Evolutionary conservation across 2,888 invertebrate genomes (phyloP).

Genomic region (Beris morrisii): DNA sequence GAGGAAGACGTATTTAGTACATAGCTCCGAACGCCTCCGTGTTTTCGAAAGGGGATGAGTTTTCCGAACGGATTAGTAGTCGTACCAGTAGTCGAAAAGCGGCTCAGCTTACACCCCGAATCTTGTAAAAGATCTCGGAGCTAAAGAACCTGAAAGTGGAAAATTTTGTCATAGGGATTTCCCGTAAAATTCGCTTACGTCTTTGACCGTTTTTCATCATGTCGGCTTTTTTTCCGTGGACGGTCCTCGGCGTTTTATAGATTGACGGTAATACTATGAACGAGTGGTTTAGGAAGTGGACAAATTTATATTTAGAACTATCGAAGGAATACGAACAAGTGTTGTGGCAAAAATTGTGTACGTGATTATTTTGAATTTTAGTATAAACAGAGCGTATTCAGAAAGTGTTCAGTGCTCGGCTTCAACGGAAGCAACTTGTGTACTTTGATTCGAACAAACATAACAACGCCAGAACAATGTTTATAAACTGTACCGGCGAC

Average conservation of each 20-base stretch:
- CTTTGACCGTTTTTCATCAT: not conserved
- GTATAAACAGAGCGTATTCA: slow-evolving; percentile 21
- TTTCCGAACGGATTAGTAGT: slow-evolving; percentile 19
- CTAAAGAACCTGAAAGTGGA: slow-evolving; percentile 29
- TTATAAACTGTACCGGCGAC: slow-evolving; percentile 35
- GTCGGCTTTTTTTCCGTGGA: slow-evolving; percentile 5
- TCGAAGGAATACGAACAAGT: slow-evolving; percentile 26
- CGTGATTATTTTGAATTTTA: slow-evolving; percentile 4
- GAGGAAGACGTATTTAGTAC: slow-evolving; percentile 19
- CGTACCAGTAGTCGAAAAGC: slow-evolving; percentile 16
- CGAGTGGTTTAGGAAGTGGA: slow-evolving; percentile 33
- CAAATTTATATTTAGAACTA: slow-evolving; percentile 28
- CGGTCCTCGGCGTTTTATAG: slow-evolving; percentile 1
- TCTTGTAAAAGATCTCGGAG: not conserved
- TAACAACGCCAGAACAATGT: slow-evolving; percentile 33
- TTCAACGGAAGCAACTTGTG: not conserved
- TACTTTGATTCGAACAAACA: not conserved
- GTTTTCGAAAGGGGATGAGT: slow-evolving; percentile 11
- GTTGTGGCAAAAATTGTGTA: not conserved
- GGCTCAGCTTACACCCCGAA: slow-evolving; percentile 8
- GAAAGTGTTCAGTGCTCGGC: slow-evolving; percentile 5
- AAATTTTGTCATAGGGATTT: slow-evolving; percentile 39
- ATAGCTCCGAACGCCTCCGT: not conserved
- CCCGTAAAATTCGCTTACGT: slow-evolving; percentile 31
- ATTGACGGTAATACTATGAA: slow-evolving; percentile 15